phyloP scores from a whole-genome alignment of 1,140 invertebrate species.

The Geopemphigus sp. region DNA sequence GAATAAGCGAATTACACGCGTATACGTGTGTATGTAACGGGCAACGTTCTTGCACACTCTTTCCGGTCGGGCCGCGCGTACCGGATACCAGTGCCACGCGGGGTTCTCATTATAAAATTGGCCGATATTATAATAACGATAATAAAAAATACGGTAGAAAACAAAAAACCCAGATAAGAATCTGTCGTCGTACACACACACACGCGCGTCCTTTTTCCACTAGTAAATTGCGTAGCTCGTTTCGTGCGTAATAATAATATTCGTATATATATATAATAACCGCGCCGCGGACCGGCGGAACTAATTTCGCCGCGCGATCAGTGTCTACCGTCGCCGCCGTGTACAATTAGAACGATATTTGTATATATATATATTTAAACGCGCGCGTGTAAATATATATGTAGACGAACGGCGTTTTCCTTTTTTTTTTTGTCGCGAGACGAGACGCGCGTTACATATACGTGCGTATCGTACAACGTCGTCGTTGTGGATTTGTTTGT shows the following conservation, averaged over 20 bases:
- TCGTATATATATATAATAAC: background rate
- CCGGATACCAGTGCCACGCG: constrained; percentile 1
- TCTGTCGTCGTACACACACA: constrained; percentile 22
- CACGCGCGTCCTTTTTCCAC: constrained; percentile 21
- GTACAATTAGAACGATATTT: too few species aligned
- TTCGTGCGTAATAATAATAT: background rate
- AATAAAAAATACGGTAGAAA: constrained; percentile 21
- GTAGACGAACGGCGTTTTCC: too few species aligned
- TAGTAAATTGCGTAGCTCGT: constrained; percentile 27
- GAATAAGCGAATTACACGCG: too few species aligned
- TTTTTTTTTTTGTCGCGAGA: too few species aligned
- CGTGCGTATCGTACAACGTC: background rate
- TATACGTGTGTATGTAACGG: background rate
- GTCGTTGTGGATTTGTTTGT: background rate
- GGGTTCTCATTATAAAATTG: constrained; percentile 37
- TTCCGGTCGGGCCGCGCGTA: constrained; percentile 31
- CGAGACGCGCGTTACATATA: background rate
- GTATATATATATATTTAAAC: too few species aligned
- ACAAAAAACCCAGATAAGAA: constrained; percentile 9
- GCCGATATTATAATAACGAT: background rate
- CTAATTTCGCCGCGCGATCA: constrained; percentile 18
- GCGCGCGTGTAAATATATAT: too few species aligned
- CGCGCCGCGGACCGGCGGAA: background rate
- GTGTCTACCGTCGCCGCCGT: background rate
- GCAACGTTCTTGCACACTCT: constrained; percentile 8